phyloP scores from a whole-genome alignment of 2,797 vertebrate species.

The Danio aesculapii region DNA sequence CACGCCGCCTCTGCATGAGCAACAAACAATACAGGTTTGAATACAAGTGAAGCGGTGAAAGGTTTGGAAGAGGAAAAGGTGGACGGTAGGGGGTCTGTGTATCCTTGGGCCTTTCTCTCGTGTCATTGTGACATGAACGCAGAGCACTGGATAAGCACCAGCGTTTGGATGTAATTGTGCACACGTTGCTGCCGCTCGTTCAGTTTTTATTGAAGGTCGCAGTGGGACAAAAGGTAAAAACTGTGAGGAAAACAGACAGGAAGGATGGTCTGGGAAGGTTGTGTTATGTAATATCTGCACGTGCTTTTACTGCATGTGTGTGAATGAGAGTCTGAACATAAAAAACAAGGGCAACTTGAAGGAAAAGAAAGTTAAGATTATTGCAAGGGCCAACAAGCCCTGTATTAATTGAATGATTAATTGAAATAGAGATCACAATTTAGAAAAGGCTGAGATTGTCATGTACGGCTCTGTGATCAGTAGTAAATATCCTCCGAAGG shows the following conservation, averaged over 20 bases:
- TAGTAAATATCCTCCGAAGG: too few species aligned
- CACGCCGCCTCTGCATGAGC: constrained; percentile 1
- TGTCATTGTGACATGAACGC: constrained; percentile 15
- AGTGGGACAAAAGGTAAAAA: constrained; percentile 8
- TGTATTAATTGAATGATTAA: too few species aligned
- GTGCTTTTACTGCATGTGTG: background rate
- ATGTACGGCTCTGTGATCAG: too few species aligned
- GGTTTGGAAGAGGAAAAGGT: background rate
- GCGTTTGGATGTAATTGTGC: constrained; percentile 21
- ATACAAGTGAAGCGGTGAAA: background rate
- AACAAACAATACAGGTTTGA: background rate
- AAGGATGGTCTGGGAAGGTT: background rate
- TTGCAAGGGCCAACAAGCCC: too few species aligned
- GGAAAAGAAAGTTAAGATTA: too few species aligned
- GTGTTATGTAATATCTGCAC: background rate
- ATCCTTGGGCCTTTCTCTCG: background rate
- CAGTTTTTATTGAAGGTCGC: constrained; percentile 20
- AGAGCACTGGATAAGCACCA: constrained; percentile 4
- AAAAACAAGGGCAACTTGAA: too few species aligned
- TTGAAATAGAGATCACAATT: too few species aligned
- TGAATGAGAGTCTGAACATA: background rate
- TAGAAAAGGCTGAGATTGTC: too few species aligned
- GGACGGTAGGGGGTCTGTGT: background rate
- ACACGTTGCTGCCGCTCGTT: constrained; percentile 36
- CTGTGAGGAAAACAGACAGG: constrained; percentile 7